Evolutionary conservation across 2,113 vertebrate genomes (phyloP).

Genomic region (Meles meles): DNA sequence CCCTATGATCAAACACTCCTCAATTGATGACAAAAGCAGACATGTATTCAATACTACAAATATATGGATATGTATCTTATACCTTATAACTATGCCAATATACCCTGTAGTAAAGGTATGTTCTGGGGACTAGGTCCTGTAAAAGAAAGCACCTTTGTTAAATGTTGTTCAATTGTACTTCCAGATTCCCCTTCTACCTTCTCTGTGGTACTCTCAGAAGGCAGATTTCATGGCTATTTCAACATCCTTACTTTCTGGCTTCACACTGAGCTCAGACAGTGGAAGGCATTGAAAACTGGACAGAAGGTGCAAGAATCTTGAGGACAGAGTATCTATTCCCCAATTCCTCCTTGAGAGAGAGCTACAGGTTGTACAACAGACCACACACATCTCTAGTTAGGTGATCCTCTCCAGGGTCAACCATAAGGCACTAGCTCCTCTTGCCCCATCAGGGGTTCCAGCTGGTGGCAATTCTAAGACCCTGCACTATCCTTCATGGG

Average conservation of each 20-base stretch:
- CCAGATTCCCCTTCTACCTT: not conserved
- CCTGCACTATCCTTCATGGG: not conserved
- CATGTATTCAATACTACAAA: not conserved
- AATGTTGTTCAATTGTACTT: not conserved
- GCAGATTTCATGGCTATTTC: not conserved
- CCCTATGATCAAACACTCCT: not conserved
- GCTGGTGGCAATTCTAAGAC: not conserved
- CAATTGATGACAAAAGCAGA: not conserved
- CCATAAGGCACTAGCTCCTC: not conserved
- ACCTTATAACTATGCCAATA: not conserved
- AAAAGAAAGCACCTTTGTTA: not conserved
- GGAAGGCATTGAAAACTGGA: not conserved
- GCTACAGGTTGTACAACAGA: not conserved
- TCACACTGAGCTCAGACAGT: not conserved
- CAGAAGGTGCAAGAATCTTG: not conserved
- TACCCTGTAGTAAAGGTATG: not conserved
- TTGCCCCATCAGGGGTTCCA: not conserved
- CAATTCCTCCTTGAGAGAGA: not conserved
- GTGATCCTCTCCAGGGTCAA: not conserved
- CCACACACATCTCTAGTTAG: not conserved
- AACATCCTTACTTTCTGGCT: not conserved
- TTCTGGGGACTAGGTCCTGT: not conserved
- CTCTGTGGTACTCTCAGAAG: not conserved
- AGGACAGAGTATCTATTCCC: not conserved
- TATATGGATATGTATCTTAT: not conserved